Evolutionary conservation across 1,140 invertebrate species (phyloP), one percentile per base, ranked within the genome.

Genomic region (Aphaenogaster rudis): DNA sequence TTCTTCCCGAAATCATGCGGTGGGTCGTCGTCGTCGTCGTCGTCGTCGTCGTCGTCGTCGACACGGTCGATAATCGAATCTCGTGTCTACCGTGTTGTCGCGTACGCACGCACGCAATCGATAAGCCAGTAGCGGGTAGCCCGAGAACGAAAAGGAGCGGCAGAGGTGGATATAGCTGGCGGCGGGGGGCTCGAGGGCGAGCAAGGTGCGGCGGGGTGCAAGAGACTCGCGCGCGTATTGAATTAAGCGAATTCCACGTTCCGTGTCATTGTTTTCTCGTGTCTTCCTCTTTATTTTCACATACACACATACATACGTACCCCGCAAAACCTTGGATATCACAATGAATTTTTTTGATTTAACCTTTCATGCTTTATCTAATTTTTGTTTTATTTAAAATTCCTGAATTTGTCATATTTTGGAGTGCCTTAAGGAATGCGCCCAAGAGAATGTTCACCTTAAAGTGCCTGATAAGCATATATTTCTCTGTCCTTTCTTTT

Each of bases 241-340:
- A 71, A 50, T 90, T 77, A 81, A 76, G 77, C 71, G 77, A 90
- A 91, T 91, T 90, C 89, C 90, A 90, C 57, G 59, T 86, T 90
- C 45, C 71, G 59, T 86, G 69, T 90, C 76, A 72, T 71, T 81
- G 76, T 86, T 59, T 88, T 59, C 9, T 17, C 15, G 33, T 21
- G 13, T 59, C 50, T 77, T 50, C 57, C 13, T 72, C 64, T 61
- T 85, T 54, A 52, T 48, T 36, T n/a, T 21, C 11, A 17, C 17
- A n/a, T 36, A 28, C 9, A 7, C 8, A 9, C 13, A 71, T 39
- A 39, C 42, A 66, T 59, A 33, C 42, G 9, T 3, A 42, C 2
- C 5, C 5, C 42, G 33, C 11, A 45, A 17, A 59, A 33, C 42
- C 42, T 63, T 21, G 9, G 39, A 33, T 78, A 39, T 66, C 74